A percentile compares a stretch with the other conserved stretches of the same genome.
These are phyloP conservation scores for Barypeithes pellucidus DNA, from an alignment of 2,888 invertebrate species.

Conservation along the genomic window DNA sequence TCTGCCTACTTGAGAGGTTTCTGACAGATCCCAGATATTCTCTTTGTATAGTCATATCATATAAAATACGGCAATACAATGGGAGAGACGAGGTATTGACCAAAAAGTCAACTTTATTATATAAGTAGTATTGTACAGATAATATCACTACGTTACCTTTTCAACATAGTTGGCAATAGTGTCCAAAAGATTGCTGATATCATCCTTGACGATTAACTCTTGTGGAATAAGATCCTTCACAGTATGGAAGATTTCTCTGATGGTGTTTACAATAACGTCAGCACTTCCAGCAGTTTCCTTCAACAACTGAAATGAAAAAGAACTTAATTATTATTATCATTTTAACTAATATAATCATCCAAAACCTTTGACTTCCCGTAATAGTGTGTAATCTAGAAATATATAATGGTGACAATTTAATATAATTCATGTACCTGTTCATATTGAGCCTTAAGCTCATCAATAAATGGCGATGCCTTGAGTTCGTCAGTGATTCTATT, in stretches of 20 bases:
- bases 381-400: too few relatives aligned
- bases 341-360: neutral
- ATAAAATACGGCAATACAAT: too few relatives aligned
- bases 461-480: slow-evolving; percentile 73
- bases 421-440: slow-evolving; percentile 63
- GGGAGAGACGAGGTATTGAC: too few relatives aligned
- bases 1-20: too few relatives aligned
- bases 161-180: slow-evolving; percentile 76
- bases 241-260: slow-evolving; percentile 74
- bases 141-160: slow-evolving; percentile 71
- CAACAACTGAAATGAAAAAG: slow-evolving; percentile 55
- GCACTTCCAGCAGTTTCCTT: slow-evolving; percentile 70
- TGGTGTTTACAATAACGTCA: slow-evolving; percentile 73
- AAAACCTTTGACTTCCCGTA: too few relatives aligned
- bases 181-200: slow-evolving; percentile 76
- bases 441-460: slow-evolving; percentile 71
- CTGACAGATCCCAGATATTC: too few relatives aligned
- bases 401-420: too few relatives aligned
- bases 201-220: slow-evolving; percentile 66
- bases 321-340: neutral
- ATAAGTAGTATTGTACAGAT: neutral
- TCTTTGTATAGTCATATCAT: too few relatives aligned
- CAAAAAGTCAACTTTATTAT: too few relatives aligned
- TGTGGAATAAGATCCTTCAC: slow-evolving; percentile 77
- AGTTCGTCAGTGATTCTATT: slow-evolving; percentile 71